phyloP scores from a whole-genome alignment of 2,113 vertebrate species.

The Danionella cerebrum region DNA sequence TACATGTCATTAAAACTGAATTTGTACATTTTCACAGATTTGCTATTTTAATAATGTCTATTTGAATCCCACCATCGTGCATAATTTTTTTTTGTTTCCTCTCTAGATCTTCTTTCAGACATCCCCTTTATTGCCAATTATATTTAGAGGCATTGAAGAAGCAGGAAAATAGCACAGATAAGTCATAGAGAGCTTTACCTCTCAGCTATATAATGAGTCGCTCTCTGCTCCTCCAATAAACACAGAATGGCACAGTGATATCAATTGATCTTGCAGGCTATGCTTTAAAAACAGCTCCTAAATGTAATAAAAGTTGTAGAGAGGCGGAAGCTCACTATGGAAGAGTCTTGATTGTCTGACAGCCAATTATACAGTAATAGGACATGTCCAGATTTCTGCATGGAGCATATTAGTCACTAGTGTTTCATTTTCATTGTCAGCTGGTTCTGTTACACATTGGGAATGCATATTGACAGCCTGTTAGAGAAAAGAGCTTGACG shows the following conservation, averaged over 20 bases:
- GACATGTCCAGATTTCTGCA: neutral
- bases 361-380: neutral
- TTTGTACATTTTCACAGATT: neutral
- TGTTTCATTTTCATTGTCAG: neutral
- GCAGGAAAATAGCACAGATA: neutral
- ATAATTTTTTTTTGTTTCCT: neutral
- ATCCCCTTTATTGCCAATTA: neutral
- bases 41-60: neutral
- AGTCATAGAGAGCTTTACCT: neutral
- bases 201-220: conserved; percentile 3
- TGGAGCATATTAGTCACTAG: neutral
- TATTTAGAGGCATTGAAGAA: neutral
- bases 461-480: neutral
- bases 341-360: neutral
- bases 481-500: neutral
- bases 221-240: neutral
- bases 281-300: neutral
- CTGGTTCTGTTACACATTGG: neutral
- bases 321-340: neutral
- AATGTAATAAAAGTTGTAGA: neutral
- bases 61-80: neutral
- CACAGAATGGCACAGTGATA: too few species aligned
- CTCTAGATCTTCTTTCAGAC: neutral
- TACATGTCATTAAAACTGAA: too few species aligned
- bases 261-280: neutral